Evolutionary conservation across 2,888 invertebrate genomes (phyloP), one percentile per base, ranked within the genome.

Genomic region (Stenotaenia linearis): DNA sequence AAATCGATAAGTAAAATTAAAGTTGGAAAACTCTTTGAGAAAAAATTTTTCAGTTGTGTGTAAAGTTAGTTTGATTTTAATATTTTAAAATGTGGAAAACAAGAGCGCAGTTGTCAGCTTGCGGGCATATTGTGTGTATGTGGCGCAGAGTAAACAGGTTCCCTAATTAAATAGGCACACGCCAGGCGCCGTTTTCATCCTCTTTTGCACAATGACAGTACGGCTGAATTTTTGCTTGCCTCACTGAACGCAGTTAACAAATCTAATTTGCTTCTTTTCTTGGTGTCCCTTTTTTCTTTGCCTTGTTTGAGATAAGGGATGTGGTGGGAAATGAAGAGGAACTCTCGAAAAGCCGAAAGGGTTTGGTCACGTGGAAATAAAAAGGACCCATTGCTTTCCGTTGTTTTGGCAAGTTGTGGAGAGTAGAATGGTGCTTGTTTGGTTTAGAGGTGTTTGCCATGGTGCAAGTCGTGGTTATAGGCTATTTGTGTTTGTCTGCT

Each of bases 151-250:
- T 69, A 69, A 69, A 69, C 69, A 69, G 69, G 69, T 69, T 23
- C 69, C 69, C 69, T 69, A 69, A 69, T 69, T 69, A 69, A 69
- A 69, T 69, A 69, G 25, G 69, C 69, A 69, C 69, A 69, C 28
- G 28, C 69, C 69, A 69, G 69, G 69, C 69, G 28, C 69, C 69
- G 69, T 69, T 69, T 69, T 69, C 69, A 69, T 69, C 69, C 69
- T 69, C 69, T 69, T 69, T 69, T 69, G 69, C 69, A 69, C 69
- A 69, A 69, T 69, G 69, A 69, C 69, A 69, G 69, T 69, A 69
- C 25, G 28, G 69, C 69, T 69, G 69, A 69, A 69, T 69, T 69
- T 69, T 69, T 69, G 25, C 69, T 9, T 28, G 69, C 69, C 69
- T 69, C 69, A 69, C 25, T 69, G 69, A 69, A 69, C 28, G 28